These are phyloP conservation scores for Epizoanthus rinbou DNA, from an alignment of 92 coral and sea anemone species.

Conservation along the genomic window DNA sequence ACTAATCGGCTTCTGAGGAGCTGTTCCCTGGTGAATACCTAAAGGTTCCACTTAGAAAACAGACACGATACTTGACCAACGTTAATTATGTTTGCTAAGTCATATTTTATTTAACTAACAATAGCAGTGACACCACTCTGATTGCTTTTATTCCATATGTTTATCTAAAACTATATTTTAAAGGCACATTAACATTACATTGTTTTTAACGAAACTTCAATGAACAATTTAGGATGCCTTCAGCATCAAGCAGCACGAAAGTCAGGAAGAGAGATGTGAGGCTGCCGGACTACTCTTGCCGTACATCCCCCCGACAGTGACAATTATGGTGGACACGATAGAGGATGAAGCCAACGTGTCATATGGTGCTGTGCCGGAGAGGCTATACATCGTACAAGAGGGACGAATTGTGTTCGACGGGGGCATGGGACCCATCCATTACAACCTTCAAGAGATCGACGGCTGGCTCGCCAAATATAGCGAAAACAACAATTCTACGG, in stretches of 20 bases:
- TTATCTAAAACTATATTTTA: background rate
- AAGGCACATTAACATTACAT: too few species aligned
- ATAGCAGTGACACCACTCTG: too few species aligned
- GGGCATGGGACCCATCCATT: conserved; percentile 82
- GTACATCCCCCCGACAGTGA: conserved; percentile 19
- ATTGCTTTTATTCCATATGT: too few species aligned
- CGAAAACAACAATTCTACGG: conserved; percentile 19
- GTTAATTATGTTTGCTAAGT: too few species aligned
- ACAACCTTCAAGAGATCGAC: conserved; percentile 59
- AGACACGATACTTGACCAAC: too few species aligned
- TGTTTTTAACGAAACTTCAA: background rate
- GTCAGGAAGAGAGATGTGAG: conserved; percentile 75
- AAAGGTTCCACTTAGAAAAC: too few species aligned
- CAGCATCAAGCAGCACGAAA: conserved; percentile 78
- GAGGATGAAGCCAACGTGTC: conserved; percentile 65
- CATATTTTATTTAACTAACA: too few species aligned
- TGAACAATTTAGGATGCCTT: conserved; percentile 33
- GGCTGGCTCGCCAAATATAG: conserved; percentile 55
- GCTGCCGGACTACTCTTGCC: conserved; percentile 72
- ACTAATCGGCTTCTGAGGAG: too few species aligned
- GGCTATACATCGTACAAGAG: conserved; percentile 70
- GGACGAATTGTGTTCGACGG: conserved; percentile 72
- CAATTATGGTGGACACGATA: conserved; percentile 64
- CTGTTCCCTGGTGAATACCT: too few species aligned
- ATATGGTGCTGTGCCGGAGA: conserved; percentile 80